A percentile compares a stretch with the other conserved stretches of the same genome.
These are phyloP conservation scores for Lottia scabra DNA, from an alignment of 2,888 invertebrate genomes.

Conservation along the genomic window DNA sequence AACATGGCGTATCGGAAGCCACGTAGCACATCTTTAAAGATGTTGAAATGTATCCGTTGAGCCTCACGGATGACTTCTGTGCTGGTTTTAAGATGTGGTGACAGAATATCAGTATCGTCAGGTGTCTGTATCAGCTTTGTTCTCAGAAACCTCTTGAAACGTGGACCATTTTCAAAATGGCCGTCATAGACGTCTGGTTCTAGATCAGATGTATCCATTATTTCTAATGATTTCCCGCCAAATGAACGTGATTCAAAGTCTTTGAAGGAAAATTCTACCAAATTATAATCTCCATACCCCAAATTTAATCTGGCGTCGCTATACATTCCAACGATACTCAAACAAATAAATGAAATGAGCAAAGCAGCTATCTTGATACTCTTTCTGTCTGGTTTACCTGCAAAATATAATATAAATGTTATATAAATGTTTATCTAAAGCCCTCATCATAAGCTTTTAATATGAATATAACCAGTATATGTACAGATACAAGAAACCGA, in stretches of 20 bases:
- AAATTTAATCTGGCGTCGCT: not conserved
- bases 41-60: slow-evolving; percentile 18
- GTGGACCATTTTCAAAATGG: not conserved
- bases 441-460: too few species aligned
- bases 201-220: not conserved
- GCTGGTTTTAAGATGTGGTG: slow-evolving; percentile 10
- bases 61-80: slow-evolving; percentile 22
- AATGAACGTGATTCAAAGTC: not conserved
- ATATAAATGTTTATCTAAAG: too few species aligned
- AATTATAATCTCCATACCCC: not conserved
- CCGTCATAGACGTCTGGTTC: not conserved
- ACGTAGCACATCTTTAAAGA: slow-evolving; percentile 18
- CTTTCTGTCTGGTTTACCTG: not conserved
- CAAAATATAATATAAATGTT: too few species aligned
- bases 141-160: not conserved
- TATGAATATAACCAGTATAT: too few species aligned
- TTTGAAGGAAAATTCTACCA: not conserved
- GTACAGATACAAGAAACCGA: too few species aligned
- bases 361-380: not conserved
- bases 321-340: not conserved
- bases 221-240: not conserved
- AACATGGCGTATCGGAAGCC: slow-evolving; percentile 23
- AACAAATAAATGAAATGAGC: not conserved
- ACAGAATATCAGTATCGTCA: slow-evolving; percentile 15
- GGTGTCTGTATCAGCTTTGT: not conserved